A percentile compares a stretch with the other conserved stretches of the same genome.
These are phyloP conservation scores for Pterophyllum scalare DNA, from an alignment of 2,113 vertebrate genomes.

Conservation along the genomic window DNA sequence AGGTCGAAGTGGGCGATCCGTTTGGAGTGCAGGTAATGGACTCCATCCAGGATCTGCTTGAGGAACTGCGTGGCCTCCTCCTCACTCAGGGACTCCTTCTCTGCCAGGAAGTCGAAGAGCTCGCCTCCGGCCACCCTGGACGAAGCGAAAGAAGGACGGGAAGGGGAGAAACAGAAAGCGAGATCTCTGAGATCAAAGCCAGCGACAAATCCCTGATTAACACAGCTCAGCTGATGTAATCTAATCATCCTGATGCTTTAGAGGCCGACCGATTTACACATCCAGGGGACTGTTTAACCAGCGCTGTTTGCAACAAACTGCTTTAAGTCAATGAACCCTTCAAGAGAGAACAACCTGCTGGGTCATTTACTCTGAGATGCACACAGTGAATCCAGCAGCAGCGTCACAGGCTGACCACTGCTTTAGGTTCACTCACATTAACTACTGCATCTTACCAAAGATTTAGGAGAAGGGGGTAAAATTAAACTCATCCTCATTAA, in stretches of 20 bases:
- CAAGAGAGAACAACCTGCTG: not conserved
- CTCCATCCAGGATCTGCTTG: constrained; percentile 97
- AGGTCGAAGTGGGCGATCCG: constrained; percentile 98
- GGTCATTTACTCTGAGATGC: fast-evolving
- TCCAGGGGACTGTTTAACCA: constrained; percentile 4
- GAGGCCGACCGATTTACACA: constrained; percentile 44
- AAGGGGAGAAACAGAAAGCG: constrained; percentile 25
- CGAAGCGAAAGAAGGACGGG: not conserved
- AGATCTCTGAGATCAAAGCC: constrained; percentile 46
- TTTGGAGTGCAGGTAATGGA: constrained; percentile 95
- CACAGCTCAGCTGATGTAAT: constrained; percentile 59
- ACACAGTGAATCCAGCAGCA: not conserved
- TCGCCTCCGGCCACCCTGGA: constrained; percentile 95
- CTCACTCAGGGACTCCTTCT: constrained; percentile 96
- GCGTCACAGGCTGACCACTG: fast-evolving
- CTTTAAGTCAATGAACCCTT: not conserved
- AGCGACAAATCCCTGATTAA: constrained; percentile 61
- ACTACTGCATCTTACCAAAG: no score
- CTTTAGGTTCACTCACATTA: not conserved
- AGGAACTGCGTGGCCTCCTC: constrained; percentile 99
- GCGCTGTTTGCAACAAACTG: not conserved
- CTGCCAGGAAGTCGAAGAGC: constrained; percentile 97
- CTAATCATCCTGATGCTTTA: constrained; percentile 60
- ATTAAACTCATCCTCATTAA: no score
- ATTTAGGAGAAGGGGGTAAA: no score